Base-by-base conservation (phyloP, 2,113 vertebrate species). In the Passer montanus region DNA sequence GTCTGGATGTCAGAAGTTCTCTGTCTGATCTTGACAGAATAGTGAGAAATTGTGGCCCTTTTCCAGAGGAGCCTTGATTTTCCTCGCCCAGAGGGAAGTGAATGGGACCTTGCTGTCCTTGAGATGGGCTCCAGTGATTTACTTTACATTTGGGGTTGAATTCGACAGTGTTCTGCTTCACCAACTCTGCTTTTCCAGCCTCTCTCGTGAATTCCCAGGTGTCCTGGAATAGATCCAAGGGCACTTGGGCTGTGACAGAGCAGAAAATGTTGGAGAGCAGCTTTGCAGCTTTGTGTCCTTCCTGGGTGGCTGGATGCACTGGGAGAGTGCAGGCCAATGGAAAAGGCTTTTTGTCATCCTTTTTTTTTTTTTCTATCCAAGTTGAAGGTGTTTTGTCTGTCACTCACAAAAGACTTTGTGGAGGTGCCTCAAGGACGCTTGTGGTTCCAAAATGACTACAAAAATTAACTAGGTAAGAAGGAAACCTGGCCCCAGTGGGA, bases 101-200 rank as follows among this genome's bases (percentile, higher is more conserved):
- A 60, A 13, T 4, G 27, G 56, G 63, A 17, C 50, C 41, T 58
- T 31, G 11, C 30, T 86, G 44, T 63, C n/a, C 27, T 24, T 30
- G 27, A 27, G 13, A 2, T 67, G 30, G 30, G 28, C 62, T 59
- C 0, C 0, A 58, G 20, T 26, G 20, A 20, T 50, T 72, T 53
- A 4, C 13, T 76, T 84, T 7, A 11, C 9, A 9, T 67, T 63
- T 9, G 46, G 20, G 18, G 4, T 52, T 84, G 50, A 44, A 69
- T 56, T 87, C 6, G 0, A 23, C 19, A 31, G 23, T 26, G 44
- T 60, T 6, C 67, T 27, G 3, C 15, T 47, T n/a, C 13, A 23
- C 44, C 2, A 11, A 0, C 18, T 64, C 64, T 2, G 6, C 53
- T 73, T 35, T 86, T 31, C 22, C 35, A 35, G 23, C 0, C 0